Percentiles rank a stretch among this genome's conserved stretches.
Evolutionary conservation across 2,888 invertebrate species (phyloP).

Genomic region (Lamproptera curius): DNA sequence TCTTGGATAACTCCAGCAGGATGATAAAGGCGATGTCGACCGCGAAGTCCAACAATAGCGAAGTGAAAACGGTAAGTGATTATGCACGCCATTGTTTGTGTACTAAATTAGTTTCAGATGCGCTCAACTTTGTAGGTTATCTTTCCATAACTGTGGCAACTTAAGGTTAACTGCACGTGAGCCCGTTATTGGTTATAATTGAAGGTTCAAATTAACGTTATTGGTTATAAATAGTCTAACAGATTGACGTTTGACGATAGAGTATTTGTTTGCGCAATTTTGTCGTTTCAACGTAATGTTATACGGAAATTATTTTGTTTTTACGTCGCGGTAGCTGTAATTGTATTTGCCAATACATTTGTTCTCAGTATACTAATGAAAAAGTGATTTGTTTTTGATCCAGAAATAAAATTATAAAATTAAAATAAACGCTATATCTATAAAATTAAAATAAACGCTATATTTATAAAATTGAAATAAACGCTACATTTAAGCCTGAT

Average conservation of each 20-base stretch:
- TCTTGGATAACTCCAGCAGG: slow-evolving; percentile 73
- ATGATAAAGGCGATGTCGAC: slow-evolving; percentile 76
- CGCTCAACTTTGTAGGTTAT: slow-evolving; percentile 32
- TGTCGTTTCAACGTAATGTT: slow-evolving; percentile 8
- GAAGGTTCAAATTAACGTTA: slow-evolving; percentile 10
- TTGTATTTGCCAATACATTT: too few species aligned
- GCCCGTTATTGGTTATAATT: slow-evolving; percentile 19
- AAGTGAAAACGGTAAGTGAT: slow-evolving; percentile 68
- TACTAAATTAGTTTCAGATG: slow-evolving; percentile 24
- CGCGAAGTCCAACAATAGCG: slow-evolving; percentile 59
- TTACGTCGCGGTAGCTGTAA: too few species aligned
- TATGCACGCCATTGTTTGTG: slow-evolving; percentile 14
- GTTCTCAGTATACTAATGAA: too few species aligned
- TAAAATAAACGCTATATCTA: too few species aligned
- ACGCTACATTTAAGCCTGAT: too few species aligned
- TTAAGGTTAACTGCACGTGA: slow-evolving; percentile 20
- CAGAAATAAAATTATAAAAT: too few species aligned
- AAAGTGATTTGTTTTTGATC: too few species aligned
- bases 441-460: too few species aligned
- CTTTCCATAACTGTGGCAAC: slow-evolving; percentile 20
- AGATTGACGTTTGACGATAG: slow-evolving; percentile 15
- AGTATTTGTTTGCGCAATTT: slow-evolving; percentile 15
- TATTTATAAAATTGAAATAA: too few species aligned
- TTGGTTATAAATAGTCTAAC: slow-evolving; percentile 12
- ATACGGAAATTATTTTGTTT: slow-evolving; percentile 12